phyloP scores from a whole-genome alignment of 2,113 vertebrate species.

The Butastur rufipennis region DNA sequence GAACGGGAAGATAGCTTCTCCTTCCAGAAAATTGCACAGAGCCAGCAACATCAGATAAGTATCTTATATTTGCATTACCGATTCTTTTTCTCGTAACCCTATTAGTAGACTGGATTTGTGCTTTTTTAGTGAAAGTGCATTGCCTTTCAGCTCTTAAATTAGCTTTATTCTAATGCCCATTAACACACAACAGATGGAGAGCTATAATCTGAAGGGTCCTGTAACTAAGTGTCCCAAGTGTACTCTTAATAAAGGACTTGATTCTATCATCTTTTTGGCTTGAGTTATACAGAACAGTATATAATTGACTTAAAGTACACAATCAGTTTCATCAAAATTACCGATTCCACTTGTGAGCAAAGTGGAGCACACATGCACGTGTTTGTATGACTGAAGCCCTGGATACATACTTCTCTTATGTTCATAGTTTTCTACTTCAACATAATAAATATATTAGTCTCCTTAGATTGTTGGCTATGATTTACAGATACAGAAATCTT shows the following conservation, averaged over 20 bases:
- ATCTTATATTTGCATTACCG: slow-evolving; percentile 14
- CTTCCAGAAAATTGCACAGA: not conserved
- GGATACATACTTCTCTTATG: not conserved
- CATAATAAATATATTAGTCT: not conserved
- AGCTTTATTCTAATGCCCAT: slow-evolving; percentile 41
- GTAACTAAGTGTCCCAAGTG: not conserved
- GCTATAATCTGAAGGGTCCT: not conserved
- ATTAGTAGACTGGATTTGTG: slow-evolving; percentile 36
- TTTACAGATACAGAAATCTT: not conserved
- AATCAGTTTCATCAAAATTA: not conserved
- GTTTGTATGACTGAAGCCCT: not conserved
- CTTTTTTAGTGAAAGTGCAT: slow-evolving; percentile 59
- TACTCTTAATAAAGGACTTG: not conserved
- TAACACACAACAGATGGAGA: slow-evolving; percentile 38
- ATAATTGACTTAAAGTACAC: not conserved
- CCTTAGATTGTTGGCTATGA: not conserved
- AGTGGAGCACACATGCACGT: not conserved
- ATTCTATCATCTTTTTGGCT: not conserved
- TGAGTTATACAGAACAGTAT: not conserved
- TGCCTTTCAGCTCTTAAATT: slow-evolving; percentile 40
- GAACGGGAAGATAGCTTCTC: not conserved
- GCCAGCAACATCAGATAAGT: slow-evolving; percentile 6
- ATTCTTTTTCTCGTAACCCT: not conserved
- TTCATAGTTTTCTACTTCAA: not conserved
- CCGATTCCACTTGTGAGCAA: not conserved